Evolutionary conservation across 2,113 vertebrate species (phyloP).

Genomic region (Oreotrochilus melanogaster): DNA sequence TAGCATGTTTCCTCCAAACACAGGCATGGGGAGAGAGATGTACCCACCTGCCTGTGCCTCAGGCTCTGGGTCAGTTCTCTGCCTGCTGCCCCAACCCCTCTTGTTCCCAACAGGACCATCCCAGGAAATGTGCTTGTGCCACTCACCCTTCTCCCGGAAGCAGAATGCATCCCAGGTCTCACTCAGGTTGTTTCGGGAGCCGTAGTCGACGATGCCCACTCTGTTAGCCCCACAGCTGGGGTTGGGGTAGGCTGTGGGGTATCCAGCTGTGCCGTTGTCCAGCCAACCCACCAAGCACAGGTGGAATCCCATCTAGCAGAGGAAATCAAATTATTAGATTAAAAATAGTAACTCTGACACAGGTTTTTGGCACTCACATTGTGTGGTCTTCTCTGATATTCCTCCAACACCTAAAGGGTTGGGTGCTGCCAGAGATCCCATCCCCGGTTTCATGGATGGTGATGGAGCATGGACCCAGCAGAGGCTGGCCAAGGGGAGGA

Average conservation of each 20-base stretch:
- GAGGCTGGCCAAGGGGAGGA: background rate
- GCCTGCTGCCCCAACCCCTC: background rate
- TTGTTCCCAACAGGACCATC: background rate
- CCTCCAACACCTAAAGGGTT: background rate
- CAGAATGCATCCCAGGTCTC: slow-evolving; percentile 91
- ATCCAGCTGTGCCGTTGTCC: slow-evolving; percentile 84
- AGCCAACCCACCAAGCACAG: slow-evolving; percentile 92
- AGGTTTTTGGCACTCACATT: background rate
- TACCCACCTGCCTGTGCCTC: accelerated
- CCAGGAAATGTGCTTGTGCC: accelerated
- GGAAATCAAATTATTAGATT: background rate
- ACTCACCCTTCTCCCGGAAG: slow-evolving; percentile 77
- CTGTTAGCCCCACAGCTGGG: slow-evolving; percentile 83
- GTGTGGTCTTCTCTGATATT: background rate
- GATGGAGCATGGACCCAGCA: background rate
- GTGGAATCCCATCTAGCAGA: slow-evolving; percentile 89
- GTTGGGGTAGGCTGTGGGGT: slow-evolving; percentile 87
- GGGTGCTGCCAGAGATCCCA: background rate
- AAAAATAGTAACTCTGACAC: background rate
- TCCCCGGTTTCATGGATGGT: background rate
- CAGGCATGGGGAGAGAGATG: accelerated
- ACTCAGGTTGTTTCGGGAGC: slow-evolving; percentile 68
- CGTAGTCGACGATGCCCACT: slow-evolving; percentile 88
- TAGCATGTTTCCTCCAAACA: background rate
- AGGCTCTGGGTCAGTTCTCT: background rate